phyloP scores from a whole-genome alignment of 2,797 vertebrate genomes.

The Cyprinodon diabolis region DNA sequence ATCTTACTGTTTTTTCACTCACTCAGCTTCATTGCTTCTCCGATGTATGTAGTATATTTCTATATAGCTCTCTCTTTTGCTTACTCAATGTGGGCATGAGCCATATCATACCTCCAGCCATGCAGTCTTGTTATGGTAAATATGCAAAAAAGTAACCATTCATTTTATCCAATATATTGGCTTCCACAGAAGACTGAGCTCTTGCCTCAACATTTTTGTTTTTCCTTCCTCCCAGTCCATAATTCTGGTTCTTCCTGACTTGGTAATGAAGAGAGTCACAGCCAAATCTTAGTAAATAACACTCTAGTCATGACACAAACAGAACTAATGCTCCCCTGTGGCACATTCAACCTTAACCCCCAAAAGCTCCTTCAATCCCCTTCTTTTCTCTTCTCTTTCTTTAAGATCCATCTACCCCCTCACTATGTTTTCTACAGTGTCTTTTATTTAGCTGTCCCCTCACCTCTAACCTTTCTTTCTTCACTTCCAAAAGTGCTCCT shows the following conservation, averaged over 20 bases:
- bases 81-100: too few species aligned
- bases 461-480: slow-evolving; percentile 69
- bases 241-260: slow-evolving; percentile 47
- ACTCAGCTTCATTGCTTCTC: too few species aligned
- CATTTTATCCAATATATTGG: neutral
- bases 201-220: slow-evolving; percentile 32
- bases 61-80: too few species aligned
- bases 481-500: slow-evolving; percentile 45
- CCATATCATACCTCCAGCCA: too few species aligned
- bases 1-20: too few species aligned
- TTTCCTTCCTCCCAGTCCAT: slow-evolving; percentile 29
- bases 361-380: slow-evolving; percentile 29
- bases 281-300: slow-evolving; percentile 59
- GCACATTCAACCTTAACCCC: slow-evolving; percentile 61
- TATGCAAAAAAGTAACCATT: neutral
- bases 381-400: slow-evolving; percentile 46
- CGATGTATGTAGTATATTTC: too few species aligned
- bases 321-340: slow-evolving; percentile 50
- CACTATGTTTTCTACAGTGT: slow-evolving; percentile 46
- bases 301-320: slow-evolving; percentile 56
- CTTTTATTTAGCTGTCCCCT: slow-evolving; percentile 54
- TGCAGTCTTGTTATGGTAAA: too few species aligned
- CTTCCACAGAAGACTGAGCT: neutral
- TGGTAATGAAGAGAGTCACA: slow-evolving; percentile 66
- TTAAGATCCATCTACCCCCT: slow-evolving; percentile 45